Conservation (phyloP, 2,888 invertebrate species). For the Drosophila trichaetosa region DNA sequence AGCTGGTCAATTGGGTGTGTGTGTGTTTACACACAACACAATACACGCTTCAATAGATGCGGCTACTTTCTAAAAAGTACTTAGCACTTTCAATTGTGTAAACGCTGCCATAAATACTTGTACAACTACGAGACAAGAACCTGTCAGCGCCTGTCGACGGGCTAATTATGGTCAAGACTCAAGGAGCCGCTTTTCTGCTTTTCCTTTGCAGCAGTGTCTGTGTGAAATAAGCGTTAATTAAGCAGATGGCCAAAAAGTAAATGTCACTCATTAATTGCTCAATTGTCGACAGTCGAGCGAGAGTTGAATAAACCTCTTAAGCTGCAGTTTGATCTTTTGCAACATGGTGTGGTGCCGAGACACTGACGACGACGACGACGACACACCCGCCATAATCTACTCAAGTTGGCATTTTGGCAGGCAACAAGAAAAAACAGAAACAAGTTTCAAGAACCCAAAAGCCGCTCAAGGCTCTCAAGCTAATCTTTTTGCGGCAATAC, state of each 20-base stretch:
- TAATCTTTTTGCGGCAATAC: constrained; percentile 40
- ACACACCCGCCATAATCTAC: constrained; percentile 51
- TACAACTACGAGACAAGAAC: constrained; percentile 42
- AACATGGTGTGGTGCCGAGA: constrained; percentile 2
- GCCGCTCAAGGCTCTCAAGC: constrained; percentile 23
- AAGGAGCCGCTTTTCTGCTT: constrained; percentile 30
- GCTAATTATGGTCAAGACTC: constrained; percentile 54
- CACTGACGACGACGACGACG: constrained; percentile 6
- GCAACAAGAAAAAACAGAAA: constrained; percentile 20
- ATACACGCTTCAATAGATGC: constrained; percentile 19
- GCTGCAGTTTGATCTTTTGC: constrained; percentile 50
- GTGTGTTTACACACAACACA: background rate
- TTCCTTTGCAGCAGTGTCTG: constrained; percentile 10
- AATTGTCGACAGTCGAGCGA: constrained; percentile 49
- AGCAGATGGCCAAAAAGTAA: constrained; percentile 54
- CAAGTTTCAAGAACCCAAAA: constrained; percentile 53
- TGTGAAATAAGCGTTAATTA: constrained; percentile 45
- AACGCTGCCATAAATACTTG: constrained; percentile 19
- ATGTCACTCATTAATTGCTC: constrained; percentile 72
- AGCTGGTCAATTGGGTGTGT: constrained; percentile 53
- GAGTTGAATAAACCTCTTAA: constrained; percentile 60
- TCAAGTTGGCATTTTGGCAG: constrained; percentile 46
- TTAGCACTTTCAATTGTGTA: constrained; percentile 75
- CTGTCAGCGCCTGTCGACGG: constrained; percentile 48
- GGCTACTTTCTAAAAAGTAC: constrained; percentile 77